phyloP scores from a whole-genome alignment of 1,140 invertebrate genomes.

The Doryteuthis pealeii region DNA sequence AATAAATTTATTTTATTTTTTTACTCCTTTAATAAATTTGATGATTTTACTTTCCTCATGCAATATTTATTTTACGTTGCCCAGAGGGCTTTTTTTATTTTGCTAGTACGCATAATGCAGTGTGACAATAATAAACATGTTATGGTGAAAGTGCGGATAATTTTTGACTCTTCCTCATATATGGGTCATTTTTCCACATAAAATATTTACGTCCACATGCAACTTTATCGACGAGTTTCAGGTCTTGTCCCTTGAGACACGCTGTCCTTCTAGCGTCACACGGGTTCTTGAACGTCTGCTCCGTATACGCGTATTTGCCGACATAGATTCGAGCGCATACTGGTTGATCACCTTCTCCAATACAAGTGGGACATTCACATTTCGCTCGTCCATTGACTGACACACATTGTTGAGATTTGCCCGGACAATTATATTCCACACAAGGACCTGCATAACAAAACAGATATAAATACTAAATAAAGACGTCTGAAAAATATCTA shows the following conservation, averaged over 20 bases:
- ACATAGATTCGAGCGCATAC: conserved; percentile 14
- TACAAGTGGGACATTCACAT: conserved; percentile 23
- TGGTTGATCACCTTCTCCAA: conserved; percentile 7
- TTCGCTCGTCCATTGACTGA: background rate
- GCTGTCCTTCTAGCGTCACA: conserved; percentile 17
- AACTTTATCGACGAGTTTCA: conserved; percentile 9
- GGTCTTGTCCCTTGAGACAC: conserved; percentile 15
- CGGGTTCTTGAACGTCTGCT: conserved; percentile 17
- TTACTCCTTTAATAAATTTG: too few species aligned
- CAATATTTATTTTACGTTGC: too few species aligned
- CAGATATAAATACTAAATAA: too few species aligned
- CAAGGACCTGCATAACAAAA: conserved; percentile 17
- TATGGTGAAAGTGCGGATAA: too few species aligned
- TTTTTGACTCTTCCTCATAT: too few species aligned
- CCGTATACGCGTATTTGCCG: background rate
- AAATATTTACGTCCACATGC: conserved; percentile 22
- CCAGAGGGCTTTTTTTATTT: too few species aligned
- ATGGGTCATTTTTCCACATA: too few species aligned
- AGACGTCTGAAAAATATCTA: too few species aligned
- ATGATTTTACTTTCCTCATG: too few species aligned
- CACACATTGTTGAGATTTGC: background rate
- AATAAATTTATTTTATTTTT: too few species aligned
- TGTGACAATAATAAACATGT: too few species aligned
- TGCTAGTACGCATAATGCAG: too few species aligned
- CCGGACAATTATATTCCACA: background rate